phyloP scores from a whole-genome alignment of 2,797 vertebrate species.

The Oreochromis mossambicus region DNA sequence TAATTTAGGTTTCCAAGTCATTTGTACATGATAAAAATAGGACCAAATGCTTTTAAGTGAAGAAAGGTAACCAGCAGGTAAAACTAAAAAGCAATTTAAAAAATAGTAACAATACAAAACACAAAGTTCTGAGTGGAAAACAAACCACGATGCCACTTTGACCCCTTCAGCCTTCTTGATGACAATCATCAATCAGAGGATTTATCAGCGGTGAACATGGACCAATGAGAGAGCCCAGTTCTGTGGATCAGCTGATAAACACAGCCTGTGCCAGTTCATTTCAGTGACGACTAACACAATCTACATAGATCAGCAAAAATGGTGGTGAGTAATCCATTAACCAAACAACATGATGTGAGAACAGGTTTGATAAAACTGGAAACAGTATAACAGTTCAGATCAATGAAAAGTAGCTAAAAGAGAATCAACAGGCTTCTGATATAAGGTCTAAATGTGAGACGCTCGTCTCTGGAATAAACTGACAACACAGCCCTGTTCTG shows the following conservation, averaged over 20 bases:
- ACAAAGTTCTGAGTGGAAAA: neutral
- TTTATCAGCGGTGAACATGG: neutral
- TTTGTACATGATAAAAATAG: neutral
- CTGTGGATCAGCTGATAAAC: neutral
- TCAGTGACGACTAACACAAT: neutral
- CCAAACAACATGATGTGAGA: neutral
- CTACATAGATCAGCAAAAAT: neutral
- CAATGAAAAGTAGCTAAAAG: neutral
- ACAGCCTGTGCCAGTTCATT: neutral
- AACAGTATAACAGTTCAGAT: neutral
- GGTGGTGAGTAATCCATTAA: neutral
- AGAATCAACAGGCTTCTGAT: neutral
- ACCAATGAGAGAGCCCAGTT: neutral
- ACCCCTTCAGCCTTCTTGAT: neutral
- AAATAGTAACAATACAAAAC: neutral
- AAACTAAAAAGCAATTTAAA: neutral
- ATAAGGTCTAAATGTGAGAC: neutral
- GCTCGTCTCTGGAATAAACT: neutral
- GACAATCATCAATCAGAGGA: neutral
- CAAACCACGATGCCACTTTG: neutral
- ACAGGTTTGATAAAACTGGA: neutral
- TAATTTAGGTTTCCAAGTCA: neutral
- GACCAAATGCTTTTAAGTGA: neutral
- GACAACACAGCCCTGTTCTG: neutral
- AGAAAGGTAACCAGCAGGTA: neutral